These are phyloP conservation scores for Drosophila glabriapex DNA, from an alignment of 2,888 invertebrate genomes.

Conservation along the genomic window DNA sequence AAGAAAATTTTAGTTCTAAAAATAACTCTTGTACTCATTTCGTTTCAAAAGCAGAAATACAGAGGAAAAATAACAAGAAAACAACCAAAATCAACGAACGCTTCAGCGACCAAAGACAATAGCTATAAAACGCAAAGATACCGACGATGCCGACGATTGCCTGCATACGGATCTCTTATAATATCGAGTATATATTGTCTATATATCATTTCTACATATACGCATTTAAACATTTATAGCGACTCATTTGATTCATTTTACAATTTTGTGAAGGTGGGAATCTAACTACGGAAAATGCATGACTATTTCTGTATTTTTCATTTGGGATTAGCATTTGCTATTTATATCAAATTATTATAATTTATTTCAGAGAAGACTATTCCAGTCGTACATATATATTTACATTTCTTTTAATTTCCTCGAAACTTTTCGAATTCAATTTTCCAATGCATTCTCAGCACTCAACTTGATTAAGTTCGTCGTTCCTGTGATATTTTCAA, in stretches of 20 bases:
- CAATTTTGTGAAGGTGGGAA: background rate
- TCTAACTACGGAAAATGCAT: constrained; percentile 1
- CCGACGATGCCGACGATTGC: constrained; percentile 43
- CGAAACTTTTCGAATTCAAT: background rate
- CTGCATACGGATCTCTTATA: background rate
- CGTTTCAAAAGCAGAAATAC: constrained; percentile 54
- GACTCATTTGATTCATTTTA: background rate
- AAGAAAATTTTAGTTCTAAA: constrained; percentile 79
- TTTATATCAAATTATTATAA: background rate
- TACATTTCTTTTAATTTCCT: background rate
- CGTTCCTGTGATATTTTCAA: background rate
- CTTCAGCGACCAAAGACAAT: constrained; percentile 69
- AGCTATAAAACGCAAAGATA: constrained; percentile 73
- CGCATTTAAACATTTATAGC: background rate
- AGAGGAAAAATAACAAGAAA: constrained; percentile 50
- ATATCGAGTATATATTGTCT: constrained; percentile 1
- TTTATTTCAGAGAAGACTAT: background rate
- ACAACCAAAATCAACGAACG: constrained; percentile 36
- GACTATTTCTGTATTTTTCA: background rate
- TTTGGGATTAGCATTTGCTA: background rate
- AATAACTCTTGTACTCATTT: constrained; percentile 81
- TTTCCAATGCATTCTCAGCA: background rate
- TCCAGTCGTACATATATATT: background rate
- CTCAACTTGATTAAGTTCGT: background rate
- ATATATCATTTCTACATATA: background rate